Conservation (phyloP, 2,888 invertebrate species). For the Dioctria linearis region DNA sequence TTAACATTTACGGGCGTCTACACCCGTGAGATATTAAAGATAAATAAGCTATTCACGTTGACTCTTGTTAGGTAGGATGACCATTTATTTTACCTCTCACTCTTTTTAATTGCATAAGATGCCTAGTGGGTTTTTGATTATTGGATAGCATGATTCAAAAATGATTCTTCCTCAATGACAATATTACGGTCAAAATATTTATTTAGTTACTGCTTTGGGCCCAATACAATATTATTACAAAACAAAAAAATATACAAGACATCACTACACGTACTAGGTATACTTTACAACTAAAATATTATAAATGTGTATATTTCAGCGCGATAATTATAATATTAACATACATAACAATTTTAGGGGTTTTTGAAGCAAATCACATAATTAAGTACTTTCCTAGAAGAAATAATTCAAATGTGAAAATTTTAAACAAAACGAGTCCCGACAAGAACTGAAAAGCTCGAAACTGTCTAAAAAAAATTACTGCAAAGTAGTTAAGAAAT, state of each 20-base stretch:
- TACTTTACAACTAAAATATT: constrained; percentile 42
- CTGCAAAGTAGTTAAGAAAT: neutral
- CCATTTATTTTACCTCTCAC: too few relatives aligned
- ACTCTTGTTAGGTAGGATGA: too few relatives aligned
- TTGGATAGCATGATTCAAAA: too few relatives aligned
- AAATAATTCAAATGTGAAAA: neutral
- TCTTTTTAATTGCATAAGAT: too few relatives aligned
- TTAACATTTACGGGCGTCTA: too few relatives aligned
- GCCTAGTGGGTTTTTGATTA: too few relatives aligned
- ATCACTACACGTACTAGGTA: constrained; percentile 27
- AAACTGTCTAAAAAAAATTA: neutral
- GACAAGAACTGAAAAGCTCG: neutral
- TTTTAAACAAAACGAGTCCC: neutral
- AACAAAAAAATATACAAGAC: constrained; percentile 53
- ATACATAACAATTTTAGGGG: constrained; percentile 54
- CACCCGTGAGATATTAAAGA: too few relatives aligned
- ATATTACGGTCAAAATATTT: constrained; percentile 35
- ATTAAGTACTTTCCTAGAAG: neutral
- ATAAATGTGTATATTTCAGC: constrained; percentile 25
- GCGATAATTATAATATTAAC: constrained; percentile 53
- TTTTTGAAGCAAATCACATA: constrained; percentile 48
- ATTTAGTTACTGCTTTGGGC: constrained; percentile 58
- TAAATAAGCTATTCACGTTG: too few relatives aligned
- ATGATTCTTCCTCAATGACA: too few relatives aligned
- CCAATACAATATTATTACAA: constrained; percentile 59